Conservation (phyloP, 2,113 vertebrate genomes). For the Rhodinocichla rosea region DNA sequence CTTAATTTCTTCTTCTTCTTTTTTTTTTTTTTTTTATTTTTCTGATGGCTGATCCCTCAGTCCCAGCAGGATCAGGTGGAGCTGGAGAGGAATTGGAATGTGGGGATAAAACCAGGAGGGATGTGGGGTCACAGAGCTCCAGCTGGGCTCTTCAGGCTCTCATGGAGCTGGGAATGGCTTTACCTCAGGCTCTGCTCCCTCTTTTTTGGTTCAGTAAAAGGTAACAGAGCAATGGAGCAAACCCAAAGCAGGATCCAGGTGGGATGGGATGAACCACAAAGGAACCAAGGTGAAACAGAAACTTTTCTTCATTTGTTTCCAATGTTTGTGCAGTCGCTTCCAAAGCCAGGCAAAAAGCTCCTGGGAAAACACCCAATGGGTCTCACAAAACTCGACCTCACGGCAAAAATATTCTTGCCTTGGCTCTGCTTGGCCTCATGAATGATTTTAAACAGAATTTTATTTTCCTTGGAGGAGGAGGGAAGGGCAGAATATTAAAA, state of each 20-base stretch:
- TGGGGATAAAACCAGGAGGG: background rate
- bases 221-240: fast-evolving
- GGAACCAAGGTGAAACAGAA: fast-evolving
- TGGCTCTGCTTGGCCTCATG: background rate
- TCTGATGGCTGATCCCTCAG: background rate
- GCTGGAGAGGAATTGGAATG: background rate
- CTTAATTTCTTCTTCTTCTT: background rate
- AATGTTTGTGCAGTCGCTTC: background rate
- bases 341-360: background rate
- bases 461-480: slow-evolving; percentile 9
- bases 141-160: background rate
- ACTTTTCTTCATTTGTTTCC: background rate
- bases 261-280: background rate
- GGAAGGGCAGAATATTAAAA: background rate
- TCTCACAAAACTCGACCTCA: background rate
- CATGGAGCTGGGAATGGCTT: background rate
- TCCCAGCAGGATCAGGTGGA: slow-evolving; percentile 2
- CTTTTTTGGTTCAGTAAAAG: background rate
- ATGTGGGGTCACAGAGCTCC: no score
- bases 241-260: background rate
- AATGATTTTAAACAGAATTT: background rate
- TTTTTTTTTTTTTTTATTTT: background rate
- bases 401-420: background rate
- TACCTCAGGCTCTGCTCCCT: background rate
- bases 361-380: background rate